phyloP scores from a whole-genome alignment of 1,140 invertebrate genomes.

The Homalodisca vitripennis region DNA sequence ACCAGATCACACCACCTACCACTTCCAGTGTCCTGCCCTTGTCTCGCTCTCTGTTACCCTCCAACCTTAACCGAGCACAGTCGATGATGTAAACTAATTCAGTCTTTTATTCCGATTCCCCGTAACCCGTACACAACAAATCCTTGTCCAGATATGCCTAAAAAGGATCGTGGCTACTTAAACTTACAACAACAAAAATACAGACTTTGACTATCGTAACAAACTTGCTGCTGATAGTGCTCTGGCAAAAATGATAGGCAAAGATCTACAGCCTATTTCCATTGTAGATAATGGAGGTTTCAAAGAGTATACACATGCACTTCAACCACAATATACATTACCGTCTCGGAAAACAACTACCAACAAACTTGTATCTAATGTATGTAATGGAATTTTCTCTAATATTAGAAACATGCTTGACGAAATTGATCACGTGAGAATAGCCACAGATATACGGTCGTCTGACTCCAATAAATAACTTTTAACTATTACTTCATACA shows the following conservation, averaged over 20 bases:
- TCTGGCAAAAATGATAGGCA: conserved; percentile 7
- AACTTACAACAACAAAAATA: too few species aligned
- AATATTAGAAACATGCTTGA: conserved; percentile 7
- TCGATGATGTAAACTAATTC: too few species aligned
- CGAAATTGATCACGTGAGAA: neutral
- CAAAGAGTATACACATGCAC: conserved; percentile 17
- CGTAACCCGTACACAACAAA: too few species aligned
- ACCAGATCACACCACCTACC: too few species aligned
- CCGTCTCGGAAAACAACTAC: conserved; percentile 19
- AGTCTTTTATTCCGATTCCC: too few species aligned
- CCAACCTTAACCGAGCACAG: too few species aligned
- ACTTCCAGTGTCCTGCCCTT: too few species aligned
- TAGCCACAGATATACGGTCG: conserved; percentile 24
- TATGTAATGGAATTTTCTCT: neutral
- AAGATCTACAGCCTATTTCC: conserved; percentile 21
- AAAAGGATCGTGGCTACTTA: too few species aligned
- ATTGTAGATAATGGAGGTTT: conserved; percentile 30
- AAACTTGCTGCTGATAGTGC: too few species aligned
- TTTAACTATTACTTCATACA: conserved; percentile 27
- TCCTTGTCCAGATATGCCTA: too few species aligned
- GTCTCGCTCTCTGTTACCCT: too few species aligned
- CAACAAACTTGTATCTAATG: conserved; percentile 11
- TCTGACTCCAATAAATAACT: conserved; percentile 8
- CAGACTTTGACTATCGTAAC: too few species aligned
- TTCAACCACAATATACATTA: conserved; percentile 22